phyloP scores from a whole-genome alignment of 23 tunicate genomes.

The Trididemnum miniatum region DNA sequence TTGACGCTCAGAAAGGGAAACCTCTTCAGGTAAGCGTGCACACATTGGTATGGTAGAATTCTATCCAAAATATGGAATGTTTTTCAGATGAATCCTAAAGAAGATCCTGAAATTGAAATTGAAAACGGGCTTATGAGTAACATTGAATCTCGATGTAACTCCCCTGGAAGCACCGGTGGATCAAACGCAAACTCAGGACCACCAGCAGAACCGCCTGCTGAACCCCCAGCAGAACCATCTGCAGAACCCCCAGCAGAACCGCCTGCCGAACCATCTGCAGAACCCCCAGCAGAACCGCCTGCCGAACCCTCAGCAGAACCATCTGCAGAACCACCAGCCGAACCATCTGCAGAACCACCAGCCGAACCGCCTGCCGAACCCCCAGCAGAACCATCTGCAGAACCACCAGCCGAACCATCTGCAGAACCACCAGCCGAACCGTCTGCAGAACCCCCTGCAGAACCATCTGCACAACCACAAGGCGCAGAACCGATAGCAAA shows the following conservation, averaged over 20 bases:
- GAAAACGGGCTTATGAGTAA: constrained; percentile 38
- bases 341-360: too few species aligned
- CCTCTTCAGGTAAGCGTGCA: too few species aligned
- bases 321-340: too few species aligned
- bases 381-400: too few species aligned
- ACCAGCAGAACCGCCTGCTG: constrained; percentile 34
- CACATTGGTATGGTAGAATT: too few species aligned
- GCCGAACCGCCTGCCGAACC: too few species aligned
- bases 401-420: not conserved
- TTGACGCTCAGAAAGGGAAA: not conserved
- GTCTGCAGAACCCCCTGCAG: not conserved
- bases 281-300: not conserved
- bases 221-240: constrained; percentile 8
- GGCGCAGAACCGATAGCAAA: too few species aligned
- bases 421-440: not conserved
- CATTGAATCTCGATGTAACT: constrained; percentile 24
- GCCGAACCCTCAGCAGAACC: not conserved
- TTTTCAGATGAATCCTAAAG: constrained; percentile 28
- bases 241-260: not conserved
- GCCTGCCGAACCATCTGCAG: not conserved
- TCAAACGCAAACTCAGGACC: constrained; percentile 39
- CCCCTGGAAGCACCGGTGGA: not conserved
- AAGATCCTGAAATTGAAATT: constrained; percentile 48
- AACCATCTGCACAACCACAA: not conserved
- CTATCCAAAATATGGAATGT: not conserved